A percentile compares a stretch with the other conserved stretches of the same genome.
These are phyloP conservation scores for Catocala fraxini DNA, from an alignment of 2,888 invertebrate species.

Conservation along the genomic window DNA sequence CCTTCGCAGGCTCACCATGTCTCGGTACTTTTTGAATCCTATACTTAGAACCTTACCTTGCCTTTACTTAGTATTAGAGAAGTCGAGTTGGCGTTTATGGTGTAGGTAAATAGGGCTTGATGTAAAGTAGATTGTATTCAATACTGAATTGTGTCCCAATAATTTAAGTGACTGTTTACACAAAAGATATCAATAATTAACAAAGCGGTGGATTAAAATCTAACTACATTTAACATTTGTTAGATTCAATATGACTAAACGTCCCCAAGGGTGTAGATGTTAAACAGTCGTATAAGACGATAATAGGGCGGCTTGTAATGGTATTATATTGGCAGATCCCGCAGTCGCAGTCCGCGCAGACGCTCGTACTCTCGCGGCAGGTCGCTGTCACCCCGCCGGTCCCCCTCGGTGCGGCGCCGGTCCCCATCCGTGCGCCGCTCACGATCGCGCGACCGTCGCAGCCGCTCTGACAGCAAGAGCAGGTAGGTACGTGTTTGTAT, in stretches of 20 bases:
- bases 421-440: conserved; percentile 79
- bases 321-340: conserved; percentile 66
- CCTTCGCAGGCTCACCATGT: conserved; percentile 82
- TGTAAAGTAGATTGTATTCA: conserved; percentile 51
- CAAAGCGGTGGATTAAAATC: conserved; percentile 31
- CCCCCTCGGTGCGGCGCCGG: conserved; percentile 78
- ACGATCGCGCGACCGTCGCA: conserved; percentile 79
- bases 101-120: conserved; percentile 56
- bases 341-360: conserved; percentile 82
- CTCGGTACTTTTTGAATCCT: conserved; percentile 86
- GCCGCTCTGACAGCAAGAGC: conserved; percentile 82
- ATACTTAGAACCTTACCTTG: conserved; percentile 83
- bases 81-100: conserved; percentile 65
- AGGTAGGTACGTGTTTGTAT: conserved; percentile 61
- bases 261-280: conserved; percentile 44
- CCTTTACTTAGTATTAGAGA: conserved; percentile 70
- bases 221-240: conserved; percentile 12
- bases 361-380: conserved; percentile 82
- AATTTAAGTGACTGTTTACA: conserved; percentile 20
- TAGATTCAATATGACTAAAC: conserved; percentile 25
- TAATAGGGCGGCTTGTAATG: conserved; percentile 23
- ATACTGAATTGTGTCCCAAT: conserved; percentile 31
- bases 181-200: conserved; percentile 23
- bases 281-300: conserved; percentile 25
- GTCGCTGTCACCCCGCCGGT: conserved; percentile 78